Evolutionary conservation across 2,888 invertebrate genomes (phyloP).

Genomic region (Cataglyphis altisquamis): DNA sequence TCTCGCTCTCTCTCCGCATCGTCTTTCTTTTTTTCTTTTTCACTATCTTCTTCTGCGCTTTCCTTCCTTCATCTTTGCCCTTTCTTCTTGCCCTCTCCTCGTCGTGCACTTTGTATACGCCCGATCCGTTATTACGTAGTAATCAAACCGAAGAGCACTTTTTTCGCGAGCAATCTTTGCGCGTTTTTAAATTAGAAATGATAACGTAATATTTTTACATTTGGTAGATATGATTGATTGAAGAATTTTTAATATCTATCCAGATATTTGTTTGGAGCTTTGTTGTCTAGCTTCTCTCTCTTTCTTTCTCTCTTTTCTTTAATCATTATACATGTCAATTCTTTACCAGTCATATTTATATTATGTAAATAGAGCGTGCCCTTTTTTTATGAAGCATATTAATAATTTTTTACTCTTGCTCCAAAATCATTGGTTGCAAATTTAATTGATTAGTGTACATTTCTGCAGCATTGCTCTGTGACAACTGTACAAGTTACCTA

Average conservation of each 20-base stretch:
- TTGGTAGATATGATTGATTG: background rate
- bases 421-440: slow-evolving; percentile 18
- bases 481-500: slow-evolving; percentile 43
- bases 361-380: background rate
- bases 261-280: background rate
- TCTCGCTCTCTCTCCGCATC: slow-evolving; percentile 49
- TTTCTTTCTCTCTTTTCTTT: background rate
- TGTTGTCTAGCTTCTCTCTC: background rate
- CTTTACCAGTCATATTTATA: background rate
- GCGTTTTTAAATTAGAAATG: background rate
- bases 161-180: background rate
- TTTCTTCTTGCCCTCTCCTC: slow-evolving; percentile 5
- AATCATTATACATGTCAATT: background rate
- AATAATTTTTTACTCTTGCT: slow-evolving; percentile 25
- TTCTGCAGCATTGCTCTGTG: slow-evolving; percentile 9
- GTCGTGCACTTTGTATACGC: background rate
- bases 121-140: slow-evolving; percentile 8
- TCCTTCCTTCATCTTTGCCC: background rate
- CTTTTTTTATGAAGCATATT: background rate
- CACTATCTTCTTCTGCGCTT: slow-evolving; percentile 30
- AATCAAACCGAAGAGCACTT: background rate
- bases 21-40: slow-evolving; percentile 44
- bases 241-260: background rate
- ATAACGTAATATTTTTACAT: background rate
- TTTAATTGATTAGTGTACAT: slow-evolving; percentile 29